Base-by-base conservation (phyloP, 2,797 vertebrate genomes). In the Ara ararauna region DNA sequence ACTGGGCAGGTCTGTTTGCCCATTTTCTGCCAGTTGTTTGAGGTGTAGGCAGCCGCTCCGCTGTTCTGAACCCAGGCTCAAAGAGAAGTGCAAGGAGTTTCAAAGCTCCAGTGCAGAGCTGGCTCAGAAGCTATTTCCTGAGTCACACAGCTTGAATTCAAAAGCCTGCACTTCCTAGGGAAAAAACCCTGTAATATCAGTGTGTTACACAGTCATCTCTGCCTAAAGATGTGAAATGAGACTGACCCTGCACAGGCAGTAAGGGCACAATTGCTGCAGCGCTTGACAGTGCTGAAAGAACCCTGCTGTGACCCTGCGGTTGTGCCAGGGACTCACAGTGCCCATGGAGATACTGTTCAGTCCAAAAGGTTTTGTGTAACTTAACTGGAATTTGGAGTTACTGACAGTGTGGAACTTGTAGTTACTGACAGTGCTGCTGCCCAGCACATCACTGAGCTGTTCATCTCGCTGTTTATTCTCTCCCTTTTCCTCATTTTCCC, bases 341-440 rank as follows among this genome's bases (percentile, higher is more conserved):
- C 26, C 62, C 24, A 0, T 1, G 8, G 75, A 56, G 50, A 13
- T 16, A 4, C 6, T 0, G 0, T 27, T 64, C 32, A 24, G 65
- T 14, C 44, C 61, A 10, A 68, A 81, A 70, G 2, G 1, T 42
- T 67, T 72, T 1, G 0, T 53, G 16, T 60, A 20, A 51, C 5
- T 71, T 50, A 14, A 5, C 9, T 45, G 79, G 50, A 26, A 6
- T 62, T 62, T n/a, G 60, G n/a, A 67, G 18, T 64, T 85, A 4
- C 4, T 70, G 85, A 14, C 24, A 24, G 36, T 18, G 26, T 38
- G 76, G 47, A 21, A 5, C 61, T 72, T n/a, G 60, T 19, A 61
- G 18, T 61, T 83, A 5, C 4, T 73, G 91, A 11, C 27, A 27
- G 36, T 26, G 32, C 42, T 44, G 6, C 44, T 42, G 34, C 36